Evolutionary conservation across 2,888 invertebrate species (phyloP).

Genomic region (Orchesellides sinensis): DNA sequence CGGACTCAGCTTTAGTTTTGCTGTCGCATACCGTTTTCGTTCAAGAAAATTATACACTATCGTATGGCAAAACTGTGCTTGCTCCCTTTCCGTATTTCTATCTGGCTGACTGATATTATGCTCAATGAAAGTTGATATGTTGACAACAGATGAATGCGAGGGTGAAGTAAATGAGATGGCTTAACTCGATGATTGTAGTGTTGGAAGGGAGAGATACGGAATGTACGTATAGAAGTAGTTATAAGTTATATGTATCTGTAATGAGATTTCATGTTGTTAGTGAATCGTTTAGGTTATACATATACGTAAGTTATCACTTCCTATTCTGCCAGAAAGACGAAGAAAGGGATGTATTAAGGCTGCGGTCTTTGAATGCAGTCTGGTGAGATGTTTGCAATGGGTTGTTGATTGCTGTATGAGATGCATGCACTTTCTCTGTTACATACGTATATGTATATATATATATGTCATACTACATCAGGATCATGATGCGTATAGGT

Average conservation of each 20-base stretch:
- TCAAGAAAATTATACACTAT: too few relatives aligned
- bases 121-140: slow-evolving; percentile 16
- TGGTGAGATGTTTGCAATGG: background rate
- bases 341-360: background rate
- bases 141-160: slow-evolving; percentile 30
- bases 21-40: too few relatives aligned
- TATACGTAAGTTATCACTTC: slow-evolving; percentile 10
- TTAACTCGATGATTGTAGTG: slow-evolving; percentile 49
- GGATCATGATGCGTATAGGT: background rate
- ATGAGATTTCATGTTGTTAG: slow-evolving; percentile 5
- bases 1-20: too few relatives aligned
- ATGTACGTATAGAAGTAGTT: background rate
- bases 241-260: background rate
- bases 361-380: background rate
- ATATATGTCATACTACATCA: too few relatives aligned
- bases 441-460: too few relatives aligned
- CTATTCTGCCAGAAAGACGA: background rate
- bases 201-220: slow-evolving; percentile 14
- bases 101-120: background rate
- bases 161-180: slow-evolving; percentile 57
- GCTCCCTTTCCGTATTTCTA: background rate
- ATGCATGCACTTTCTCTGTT: background rate
- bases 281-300: slow-evolving; percentile 5
- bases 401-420: background rate
- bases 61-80: too few relatives aligned